Evolutionary conservation across 2,797 vertebrate genomes (phyloP), one percentile per base, ranked within the genome.

Genomic region (Pipistrellus nathusii): DNA sequence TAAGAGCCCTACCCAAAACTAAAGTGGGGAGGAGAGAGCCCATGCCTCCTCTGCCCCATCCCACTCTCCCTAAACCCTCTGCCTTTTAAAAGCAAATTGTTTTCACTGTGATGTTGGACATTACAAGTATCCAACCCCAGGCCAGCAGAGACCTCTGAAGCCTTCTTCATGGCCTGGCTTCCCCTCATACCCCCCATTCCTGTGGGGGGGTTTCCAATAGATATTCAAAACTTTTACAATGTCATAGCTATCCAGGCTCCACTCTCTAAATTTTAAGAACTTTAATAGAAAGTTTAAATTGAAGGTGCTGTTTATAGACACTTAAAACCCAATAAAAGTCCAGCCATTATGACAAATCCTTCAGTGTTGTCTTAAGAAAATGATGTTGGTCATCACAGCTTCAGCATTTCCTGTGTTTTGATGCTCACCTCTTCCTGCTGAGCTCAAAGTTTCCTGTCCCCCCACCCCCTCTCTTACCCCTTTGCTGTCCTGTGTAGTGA

Each of bases 401-500:
- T 30, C 57, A 59, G 12, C 57, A 59, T 59, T 20, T 59, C 57
- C 57, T 59, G 57, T 27, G 25, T 59, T 59, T 59, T 59, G 25
- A 59, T 30, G 25, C 25, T 59, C 5, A 92, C 95, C 97, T 97
- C 94, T 95, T 96, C 98, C 91, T 97, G 97, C 98, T 96, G 97
- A 96, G 95, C 95, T 94, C 95, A 59, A 59, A 96, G 38, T 89
- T 77, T 82, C 96, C 94, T 87, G 96, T 97, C 95, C 96, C 46
- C 69, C 55, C 15, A 51, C 20, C 55, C 69, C 96, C 94, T 96
- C 98, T 97, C 98, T 97, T 98, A 96, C 95, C 98, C 25, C 98
- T 95, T 84, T 95, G 96, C 93, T 90, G 95, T 96, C 93, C 84
- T 90, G 98, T 97, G 98, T 98, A 97, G 97, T 97, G 98, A 97